Evolutionary conservation across 2,113 vertebrate species (phyloP).

Genomic region (Uria lomvia): DNA sequence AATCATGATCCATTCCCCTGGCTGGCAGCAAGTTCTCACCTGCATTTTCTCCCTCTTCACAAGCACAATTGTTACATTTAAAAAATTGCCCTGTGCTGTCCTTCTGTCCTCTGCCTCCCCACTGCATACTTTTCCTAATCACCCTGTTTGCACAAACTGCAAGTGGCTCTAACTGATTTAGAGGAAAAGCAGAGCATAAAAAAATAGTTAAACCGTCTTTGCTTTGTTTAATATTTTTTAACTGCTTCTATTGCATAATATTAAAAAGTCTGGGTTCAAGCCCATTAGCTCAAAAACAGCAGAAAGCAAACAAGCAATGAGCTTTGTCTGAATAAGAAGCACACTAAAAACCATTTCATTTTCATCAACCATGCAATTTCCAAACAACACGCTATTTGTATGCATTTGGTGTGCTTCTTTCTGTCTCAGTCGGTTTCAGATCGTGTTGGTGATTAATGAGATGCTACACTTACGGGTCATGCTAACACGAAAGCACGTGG

Average conservation of each 20-base stretch:
- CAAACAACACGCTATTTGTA: background rate
- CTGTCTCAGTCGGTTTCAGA: background rate
- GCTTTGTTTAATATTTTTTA: background rate
- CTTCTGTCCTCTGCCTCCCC: background rate
- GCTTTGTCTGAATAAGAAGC: background rate
- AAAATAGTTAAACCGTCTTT: background rate
- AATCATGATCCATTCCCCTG: background rate
- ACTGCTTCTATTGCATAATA: background rate
- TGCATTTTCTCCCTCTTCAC: background rate
- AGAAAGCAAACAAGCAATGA: background rate
- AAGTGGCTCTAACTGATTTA: background rate
- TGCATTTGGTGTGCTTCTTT: background rate
- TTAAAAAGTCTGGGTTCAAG: background rate
- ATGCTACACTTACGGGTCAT: background rate
- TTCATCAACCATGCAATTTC: background rate
- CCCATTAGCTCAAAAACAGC: background rate
- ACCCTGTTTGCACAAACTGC: background rate
- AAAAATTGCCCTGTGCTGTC: background rate
- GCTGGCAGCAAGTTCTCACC: background rate
- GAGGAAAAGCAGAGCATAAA: background rate
- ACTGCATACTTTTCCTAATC: background rate
- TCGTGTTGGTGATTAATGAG: background rate
- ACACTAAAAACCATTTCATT: background rate
- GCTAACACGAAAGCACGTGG: background rate
- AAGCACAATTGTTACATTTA: background rate